Conservation (phyloP, 2,888 invertebrate species). For the Ochropleura leucogaster region DNA sequence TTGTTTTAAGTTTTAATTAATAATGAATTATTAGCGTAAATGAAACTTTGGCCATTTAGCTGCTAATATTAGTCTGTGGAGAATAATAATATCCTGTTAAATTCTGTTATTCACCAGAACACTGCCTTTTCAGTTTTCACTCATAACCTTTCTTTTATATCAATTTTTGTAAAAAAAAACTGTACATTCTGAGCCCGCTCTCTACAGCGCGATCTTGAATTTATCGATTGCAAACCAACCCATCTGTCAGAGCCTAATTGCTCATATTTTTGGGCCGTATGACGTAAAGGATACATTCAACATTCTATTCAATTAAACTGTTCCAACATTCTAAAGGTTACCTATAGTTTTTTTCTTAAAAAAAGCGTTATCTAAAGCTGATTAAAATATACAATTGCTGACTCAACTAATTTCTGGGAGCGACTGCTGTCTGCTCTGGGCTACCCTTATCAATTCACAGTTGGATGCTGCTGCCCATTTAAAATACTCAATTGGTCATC, state of each 20-base stretch:
- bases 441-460: slow-evolving; percentile 53
- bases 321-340: neutral
- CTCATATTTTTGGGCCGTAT: neutral
- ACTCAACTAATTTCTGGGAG: slow-evolving; percentile 44
- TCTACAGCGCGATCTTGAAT: neutral
- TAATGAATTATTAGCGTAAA: slow-evolving; percentile 47
- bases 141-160: neutral
- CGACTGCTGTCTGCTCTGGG: slow-evolving; percentile 40
- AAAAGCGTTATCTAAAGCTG: neutral
- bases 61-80: slow-evolving; percentile 20
- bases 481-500: slow-evolving; percentile 10
- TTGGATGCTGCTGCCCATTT: slow-evolving; percentile 32
- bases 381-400: slow-evolving; percentile 15
- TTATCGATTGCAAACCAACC: neutral
- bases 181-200: too few species aligned
- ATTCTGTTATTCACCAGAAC: slow-evolving; percentile 3
- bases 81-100: slow-evolving; percentile 7
- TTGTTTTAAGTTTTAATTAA: slow-evolving; percentile 56
- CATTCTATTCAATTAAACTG: neutral
- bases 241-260: too few species aligned
- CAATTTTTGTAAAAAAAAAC: neutral
- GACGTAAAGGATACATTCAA: neutral
- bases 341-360: slow-evolving; percentile 6
- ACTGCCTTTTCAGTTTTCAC: neutral
- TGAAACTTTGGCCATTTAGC: slow-evolving; percentile 48